Base-by-base conservation (phyloP, 2,797 vertebrate species). In the Leptoclinus maculatus region DNA sequence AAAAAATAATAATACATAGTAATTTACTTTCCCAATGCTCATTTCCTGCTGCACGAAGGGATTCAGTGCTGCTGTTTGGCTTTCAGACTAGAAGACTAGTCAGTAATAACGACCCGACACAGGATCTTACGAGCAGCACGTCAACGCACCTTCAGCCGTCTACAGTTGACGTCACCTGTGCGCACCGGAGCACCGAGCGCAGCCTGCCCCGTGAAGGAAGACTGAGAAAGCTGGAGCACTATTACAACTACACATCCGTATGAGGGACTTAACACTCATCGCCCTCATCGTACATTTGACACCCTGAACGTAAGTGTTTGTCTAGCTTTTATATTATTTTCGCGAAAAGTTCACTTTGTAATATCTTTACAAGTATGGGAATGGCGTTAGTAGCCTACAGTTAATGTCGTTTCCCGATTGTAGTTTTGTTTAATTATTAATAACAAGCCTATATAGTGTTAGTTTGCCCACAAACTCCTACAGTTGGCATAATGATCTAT, bases 121-220 rank as follows among this genome's bases (percentile, higher is more conserved):
- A 0, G 56, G 27, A 76, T 74, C 60, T 75, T 91, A 83, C 91
- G 81, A 87, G 84, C 78, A 2, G 76, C 78, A 80, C 82, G 1
- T 88, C 4, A 92, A 94, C 82, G 90, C 90, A 88, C 76, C 87
- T 79, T 72, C 34, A 1, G 4, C 12, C 5, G 36, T 29, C 25
- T 29, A 7, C 62, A 1, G 51, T 21, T 95, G 95, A 95, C 94
- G 95, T 96, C 94, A 95, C 64, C 32, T 10, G 71, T 11, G 78
- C 78, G 83, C 87, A 87, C 84, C 70, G 85, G 88, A 76, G 90
- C 84, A 76, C 64, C 56, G 56, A 84, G 82, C 74, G 0, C 81
- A 73, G 79, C 65, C 83, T 67, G 83, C 0, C 3, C 53, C 23
- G 23, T 19, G 25, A 45, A 36, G 74, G 75, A 43, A 39, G 54